phyloP scores from a whole-genome alignment of 2,113 vertebrate species.

The Haplotaxodon microlepis region DNA sequence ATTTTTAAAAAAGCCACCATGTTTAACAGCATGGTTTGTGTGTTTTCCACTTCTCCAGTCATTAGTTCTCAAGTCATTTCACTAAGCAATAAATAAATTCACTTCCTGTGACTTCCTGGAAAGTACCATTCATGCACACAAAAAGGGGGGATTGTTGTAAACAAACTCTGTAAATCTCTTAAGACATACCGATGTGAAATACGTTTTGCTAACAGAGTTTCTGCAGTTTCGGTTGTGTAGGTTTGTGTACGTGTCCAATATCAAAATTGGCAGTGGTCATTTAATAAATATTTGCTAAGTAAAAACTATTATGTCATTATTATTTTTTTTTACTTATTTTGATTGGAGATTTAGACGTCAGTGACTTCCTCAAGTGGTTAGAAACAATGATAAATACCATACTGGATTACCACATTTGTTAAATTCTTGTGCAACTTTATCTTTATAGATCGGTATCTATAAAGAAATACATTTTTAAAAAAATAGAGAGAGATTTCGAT shows the following conservation, averaged over 20 bases:
- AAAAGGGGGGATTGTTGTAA: background rate
- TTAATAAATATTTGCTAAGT: background rate
- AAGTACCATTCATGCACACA: constrained; percentile 17
- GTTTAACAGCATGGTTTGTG: background rate
- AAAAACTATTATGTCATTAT: background rate
- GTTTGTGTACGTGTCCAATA: background rate
- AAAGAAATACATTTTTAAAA: background rate
- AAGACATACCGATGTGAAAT: background rate
- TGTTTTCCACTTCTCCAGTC: background rate
- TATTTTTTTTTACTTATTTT: background rate
- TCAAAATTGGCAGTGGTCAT: background rate
- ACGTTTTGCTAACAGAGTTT: background rate
- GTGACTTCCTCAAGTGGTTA: background rate
- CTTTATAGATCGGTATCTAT: background rate
- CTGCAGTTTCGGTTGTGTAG: background rate
- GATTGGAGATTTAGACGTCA: background rate
- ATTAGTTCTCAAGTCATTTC: background rate
- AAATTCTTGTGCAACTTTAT: background rate
- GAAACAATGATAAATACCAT: background rate
- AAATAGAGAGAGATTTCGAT: background rate
- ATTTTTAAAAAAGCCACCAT: background rate
- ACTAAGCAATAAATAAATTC: background rate
- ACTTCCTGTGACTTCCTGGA: constrained; percentile 42
- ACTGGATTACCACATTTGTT: background rate
- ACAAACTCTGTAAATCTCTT: background rate